Base-by-base conservation (phyloP, 2,888 invertebrate species). In the Ectemnius cavifrons region DNA sequence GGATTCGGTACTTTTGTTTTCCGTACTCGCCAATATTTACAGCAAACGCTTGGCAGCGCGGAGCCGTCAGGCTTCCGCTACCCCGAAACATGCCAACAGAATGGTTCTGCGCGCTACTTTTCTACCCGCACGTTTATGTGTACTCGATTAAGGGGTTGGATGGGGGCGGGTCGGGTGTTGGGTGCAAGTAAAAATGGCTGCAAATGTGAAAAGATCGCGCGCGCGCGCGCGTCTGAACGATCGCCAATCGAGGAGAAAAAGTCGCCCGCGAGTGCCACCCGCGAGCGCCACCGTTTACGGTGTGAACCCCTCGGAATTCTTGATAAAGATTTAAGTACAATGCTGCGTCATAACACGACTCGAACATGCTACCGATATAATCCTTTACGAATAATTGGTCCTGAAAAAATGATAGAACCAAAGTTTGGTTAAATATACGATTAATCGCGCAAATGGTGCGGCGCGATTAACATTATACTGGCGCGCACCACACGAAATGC, bases 361-460 rank as follows among this genome's bases (percentile, higher is more conserved):
- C 71, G 80, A 73, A 81, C 82, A 80, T 83, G 80, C 85, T 83
- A 86, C 68, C 79, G 74, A 81, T 84, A 83, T 69, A 77, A 80
- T 85, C 75, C 72, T 84, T 88, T 84, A 79, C 68, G 81, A 37
- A 81, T 85, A 85, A 85, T 89, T 87, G 88, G 87, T 87, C 88
- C 86, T 86, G 85, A 84, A 85, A 75, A 82, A 84, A 85, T 77
- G 80, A 83, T 86, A 84, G 81, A 85, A 85, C 82, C 77, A 73
- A 86, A 37, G 81, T 68, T 67, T 59, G 63, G 70, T 78, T 77
- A 75, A 72, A 73, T 74, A 80, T 68, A 77, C 69, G 63, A 71
- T 65, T 52, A 52, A 52, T 14, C 60, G 60, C 18, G 27, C 61
- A 6, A 61, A 13, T 61, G 61, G 27, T 28, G 28, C 11, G 37